A percentile compares a stretch with the other conserved stretches of the same genome.
Evolutionary conservation across 2,888 invertebrate species (phyloP).

Genomic region (Blastobasis lacticolella): DNA sequence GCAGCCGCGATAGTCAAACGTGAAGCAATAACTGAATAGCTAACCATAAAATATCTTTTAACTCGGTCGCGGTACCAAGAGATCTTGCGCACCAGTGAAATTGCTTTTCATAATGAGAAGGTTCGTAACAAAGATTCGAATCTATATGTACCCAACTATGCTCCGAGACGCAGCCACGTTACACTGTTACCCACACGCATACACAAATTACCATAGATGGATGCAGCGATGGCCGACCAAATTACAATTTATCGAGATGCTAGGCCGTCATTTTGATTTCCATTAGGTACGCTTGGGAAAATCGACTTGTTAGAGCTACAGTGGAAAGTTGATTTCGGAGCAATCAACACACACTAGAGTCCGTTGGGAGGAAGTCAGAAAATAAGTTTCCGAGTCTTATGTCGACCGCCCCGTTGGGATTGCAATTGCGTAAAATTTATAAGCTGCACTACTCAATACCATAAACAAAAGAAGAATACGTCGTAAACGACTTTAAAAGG

Average conservation of each 20-base stretch:
- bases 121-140: slow-evolving; percentile 21
- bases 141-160: slow-evolving; percentile 19
- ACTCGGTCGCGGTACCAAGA: background rate
- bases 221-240: slow-evolving; percentile 39
- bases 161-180: slow-evolving; percentile 7
- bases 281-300: slow-evolving; percentile 33
- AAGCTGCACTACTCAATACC: too few relatives aligned
- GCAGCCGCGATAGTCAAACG: background rate
- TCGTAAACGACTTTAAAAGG: too few relatives aligned
- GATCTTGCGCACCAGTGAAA: background rate
- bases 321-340: slow-evolving; percentile 23
- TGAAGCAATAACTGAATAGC: background rate
- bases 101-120: slow-evolving; percentile 3
- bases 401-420: too few relatives aligned
- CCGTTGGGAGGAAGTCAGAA: too few relatives aligned
- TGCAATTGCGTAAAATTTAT: too few relatives aligned
- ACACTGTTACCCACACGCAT: background rate
- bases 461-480: too few relatives aligned
- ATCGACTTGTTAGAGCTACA: slow-evolving; percentile 23
- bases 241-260: slow-evolving; percentile 47
- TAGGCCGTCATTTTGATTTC: slow-evolving; percentile 29
- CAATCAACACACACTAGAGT: background rate
- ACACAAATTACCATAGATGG: slow-evolving; percentile 37
- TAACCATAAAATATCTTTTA: background rate
- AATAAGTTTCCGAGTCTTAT: too few relatives aligned